Percentiles rank a stretch among this genome's conserved stretches.
Evolutionary conservation across 2,888 invertebrate species (phyloP).

Genomic region (Euplagia quadripunctaria): DNA sequence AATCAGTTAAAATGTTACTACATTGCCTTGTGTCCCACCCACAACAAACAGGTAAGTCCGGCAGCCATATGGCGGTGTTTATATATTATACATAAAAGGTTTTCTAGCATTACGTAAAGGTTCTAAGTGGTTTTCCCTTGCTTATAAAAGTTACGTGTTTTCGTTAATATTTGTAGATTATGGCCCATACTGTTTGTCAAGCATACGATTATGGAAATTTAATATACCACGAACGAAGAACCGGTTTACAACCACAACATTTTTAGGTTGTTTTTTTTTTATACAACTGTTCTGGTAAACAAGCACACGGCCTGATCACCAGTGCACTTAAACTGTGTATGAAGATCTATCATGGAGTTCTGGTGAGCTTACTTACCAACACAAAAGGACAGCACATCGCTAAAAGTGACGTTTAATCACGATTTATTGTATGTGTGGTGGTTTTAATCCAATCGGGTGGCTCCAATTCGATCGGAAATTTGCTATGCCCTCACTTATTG

Average conservation of each 20-base stretch:
- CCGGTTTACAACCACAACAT: background rate
- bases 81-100: constrained; percentile 6
- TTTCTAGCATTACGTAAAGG: constrained; percentile 8
- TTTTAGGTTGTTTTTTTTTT: background rate
- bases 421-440: too few relatives aligned
- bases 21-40: background rate
- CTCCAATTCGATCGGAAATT: too few relatives aligned
- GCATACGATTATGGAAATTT: background rate
- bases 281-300: background rate
- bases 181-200: background rate
- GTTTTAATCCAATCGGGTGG: too few relatives aligned
- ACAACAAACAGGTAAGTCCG: background rate
- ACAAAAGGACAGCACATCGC: too few relatives aligned
- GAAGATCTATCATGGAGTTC: too few relatives aligned
- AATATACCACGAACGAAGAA: background rate
- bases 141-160: background rate
- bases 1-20: background rate
- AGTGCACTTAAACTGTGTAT: background rate
- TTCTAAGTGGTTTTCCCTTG: constrained; percentile 5
- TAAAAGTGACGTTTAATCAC: too few relatives aligned
- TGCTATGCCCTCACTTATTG: too few relatives aligned
- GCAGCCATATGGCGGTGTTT: constrained; percentile 13
- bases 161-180: background rate
- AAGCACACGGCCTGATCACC: background rate
- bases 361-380: too few relatives aligned